Evolutionary conservation across 2,113 vertebrate species (phyloP), one percentile per base, ranked within the genome.

Genomic region (Anguilla rostrata): DNA sequence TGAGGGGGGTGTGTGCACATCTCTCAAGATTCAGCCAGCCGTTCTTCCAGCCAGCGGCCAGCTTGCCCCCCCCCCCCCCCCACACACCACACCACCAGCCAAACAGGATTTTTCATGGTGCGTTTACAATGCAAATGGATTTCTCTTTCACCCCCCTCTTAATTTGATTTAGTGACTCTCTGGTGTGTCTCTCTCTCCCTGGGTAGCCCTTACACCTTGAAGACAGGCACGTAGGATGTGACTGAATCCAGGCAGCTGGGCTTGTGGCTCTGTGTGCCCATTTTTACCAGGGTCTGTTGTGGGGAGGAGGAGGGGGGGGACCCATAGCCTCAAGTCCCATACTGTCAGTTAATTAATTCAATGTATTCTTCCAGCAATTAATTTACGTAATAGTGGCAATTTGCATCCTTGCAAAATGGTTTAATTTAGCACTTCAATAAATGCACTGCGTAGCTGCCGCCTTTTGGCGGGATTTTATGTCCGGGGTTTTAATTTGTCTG

Each of bases 101-200:
- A 94, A 93, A 93, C 87, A 90, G 85, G 89, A 92, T 93, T 94
- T 93, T 89, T 85, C 91, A 90, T 92, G 89, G 39, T 88, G 91
- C 93, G 89, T 95, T 93, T 93, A 88, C 90, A 92, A 89, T 94
- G 92, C 89, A 91, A 94, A 94, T 92, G 86, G 84, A 9, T 53
- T 56, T 29, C 2, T 26, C 89, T 81, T 87, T 86, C 87, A 49
- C 88, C 43, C 39, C 46, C 84, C 49, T 39, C 89, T 91, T 89
- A 81, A 91, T 93, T 93, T 91, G 79, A 89, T 89, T 90, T 39
- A 57, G 41, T 82, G 85, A 87, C 29, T 66, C 90, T 90, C 87
- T 14, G 49, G 49, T 53, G 49, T 53, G 7, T 26, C 60, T 66
- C 60, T 66, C 60, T 66, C 22, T 66, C 60, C 86, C 86, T 85